Conservation (phyloP, 2,888 invertebrate genomes). For the Agrotis segetum region DNA sequence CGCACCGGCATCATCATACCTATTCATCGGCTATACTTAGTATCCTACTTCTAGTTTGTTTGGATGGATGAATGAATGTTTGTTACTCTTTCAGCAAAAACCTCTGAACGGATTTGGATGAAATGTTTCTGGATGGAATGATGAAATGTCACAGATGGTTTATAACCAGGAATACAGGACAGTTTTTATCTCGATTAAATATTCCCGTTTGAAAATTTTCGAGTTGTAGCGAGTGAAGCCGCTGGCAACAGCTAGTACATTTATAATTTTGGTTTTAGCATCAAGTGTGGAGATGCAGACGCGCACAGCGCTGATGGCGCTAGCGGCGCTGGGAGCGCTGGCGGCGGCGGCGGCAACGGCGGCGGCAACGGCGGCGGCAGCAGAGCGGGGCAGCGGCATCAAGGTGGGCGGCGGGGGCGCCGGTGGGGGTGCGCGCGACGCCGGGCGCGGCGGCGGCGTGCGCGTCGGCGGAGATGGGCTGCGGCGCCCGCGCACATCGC, state of each 20-base stretch:
- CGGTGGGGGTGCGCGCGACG: constrained; percentile 79
- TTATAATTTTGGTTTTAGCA: constrained; percentile 70
- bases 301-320: constrained; percentile 84
- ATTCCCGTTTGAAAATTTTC: too few species aligned
- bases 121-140: too few species aligned
- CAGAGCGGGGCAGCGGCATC: constrained; percentile 86
- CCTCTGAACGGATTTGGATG: too few species aligned
- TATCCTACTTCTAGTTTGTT: too few species aligned
- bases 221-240: too few species aligned
- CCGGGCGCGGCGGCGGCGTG: constrained; percentile 83
- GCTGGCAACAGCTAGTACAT: neutral
- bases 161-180: too few species aligned
- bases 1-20: too few species aligned
- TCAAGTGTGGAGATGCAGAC: constrained; percentile 87
- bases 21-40: too few species aligned
- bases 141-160: too few species aligned
- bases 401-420: constrained; percentile 80
- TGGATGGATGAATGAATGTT: too few species aligned
- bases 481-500: constrained; percentile 85
- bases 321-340: constrained; percentile 84
- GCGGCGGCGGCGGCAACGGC: constrained; percentile 78
- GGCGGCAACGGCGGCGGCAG: constrained; percentile 78
- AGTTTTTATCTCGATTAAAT: too few species aligned
- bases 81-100: too few species aligned
- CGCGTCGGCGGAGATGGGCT: constrained; percentile 82